Conservation (phyloP, 1,140 invertebrate genomes). For the Temnothorax nylanderi region DNA sequence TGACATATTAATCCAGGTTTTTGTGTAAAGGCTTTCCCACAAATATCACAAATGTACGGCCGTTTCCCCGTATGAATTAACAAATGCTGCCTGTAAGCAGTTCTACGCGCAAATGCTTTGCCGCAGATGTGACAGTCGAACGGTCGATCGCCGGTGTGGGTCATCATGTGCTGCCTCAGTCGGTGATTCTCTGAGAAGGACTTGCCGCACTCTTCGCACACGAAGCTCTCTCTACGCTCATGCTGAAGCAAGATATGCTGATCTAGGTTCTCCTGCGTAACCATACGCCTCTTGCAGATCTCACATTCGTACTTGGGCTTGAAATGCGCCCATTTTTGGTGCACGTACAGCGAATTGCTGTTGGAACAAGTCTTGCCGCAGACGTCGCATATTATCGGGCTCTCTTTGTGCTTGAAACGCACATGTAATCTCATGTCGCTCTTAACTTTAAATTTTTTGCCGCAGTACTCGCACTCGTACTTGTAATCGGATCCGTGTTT, state of each 20-base stretch:
- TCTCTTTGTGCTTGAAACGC: conserved; percentile 83
- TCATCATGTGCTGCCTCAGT: conserved; percentile 88
- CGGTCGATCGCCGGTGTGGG: conserved; percentile 90
- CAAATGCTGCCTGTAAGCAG: conserved; percentile 87
- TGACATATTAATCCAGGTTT: conserved; percentile 82
- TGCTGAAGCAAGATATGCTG: conserved; percentile 78
- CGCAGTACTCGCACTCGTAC: conserved; percentile 77
- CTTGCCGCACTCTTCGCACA: conserved; percentile 92
- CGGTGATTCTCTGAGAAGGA: conserved; percentile 85
- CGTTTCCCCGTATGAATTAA: conserved; percentile 90
- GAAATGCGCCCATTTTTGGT: conserved; percentile 80
- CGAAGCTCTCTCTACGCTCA: conserved; percentile 78
- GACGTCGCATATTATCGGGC: conserved; percentile 84
- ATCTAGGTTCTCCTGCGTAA: conserved; percentile 79
- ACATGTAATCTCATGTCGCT: conserved; percentile 83
- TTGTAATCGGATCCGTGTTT: conserved; percentile 77
- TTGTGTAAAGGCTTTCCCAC: conserved; percentile 83
- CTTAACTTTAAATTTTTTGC: conserved; percentile 87
- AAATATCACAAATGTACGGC: conserved; percentile 85
- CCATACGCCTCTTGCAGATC: conserved; percentile 78
- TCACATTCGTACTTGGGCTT: conserved; percentile 80
- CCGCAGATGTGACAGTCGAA: conserved; percentile 92
- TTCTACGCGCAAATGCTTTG: conserved; percentile 89
- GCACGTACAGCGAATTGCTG: conserved; percentile 76
- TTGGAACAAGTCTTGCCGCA: conserved; percentile 84